phyloP scores from a whole-genome alignment of 2,888 invertebrate genomes.

The Aporophyla nigra region DNA sequence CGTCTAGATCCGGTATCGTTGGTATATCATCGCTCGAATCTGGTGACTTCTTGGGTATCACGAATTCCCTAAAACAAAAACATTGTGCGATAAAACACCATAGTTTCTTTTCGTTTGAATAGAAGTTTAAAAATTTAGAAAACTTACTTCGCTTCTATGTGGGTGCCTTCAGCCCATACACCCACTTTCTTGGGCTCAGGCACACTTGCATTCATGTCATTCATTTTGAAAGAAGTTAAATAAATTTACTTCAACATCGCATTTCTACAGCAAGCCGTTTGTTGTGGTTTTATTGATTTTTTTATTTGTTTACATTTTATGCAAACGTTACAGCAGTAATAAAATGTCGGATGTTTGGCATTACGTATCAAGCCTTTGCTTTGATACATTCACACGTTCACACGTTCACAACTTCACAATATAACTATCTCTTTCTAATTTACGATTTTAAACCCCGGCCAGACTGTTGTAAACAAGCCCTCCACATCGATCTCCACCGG shows the following conservation, averaged over 20 bases:
- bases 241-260: conserved; percentile 65
- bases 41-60: conserved; percentile 85
- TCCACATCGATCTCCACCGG: no score
- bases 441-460: no score
- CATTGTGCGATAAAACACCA: neutral
- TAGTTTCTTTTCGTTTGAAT: neutral
- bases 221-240: conserved; percentile 70
- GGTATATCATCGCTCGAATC: conserved; percentile 88
- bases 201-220: conserved; percentile 77
- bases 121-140: neutral
- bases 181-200: conserved; percentile 87
- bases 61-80: conserved; percentile 79
- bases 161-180: conserved; percentile 88
- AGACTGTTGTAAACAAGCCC: no score
- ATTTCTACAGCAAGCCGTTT: neutral
- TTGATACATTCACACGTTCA: neutral
- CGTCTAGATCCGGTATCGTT: conserved; percentile 88
- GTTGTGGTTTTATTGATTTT: conserved; percentile 14
- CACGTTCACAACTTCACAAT: no score
- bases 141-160: conserved; percentile 84
- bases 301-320: conserved; percentile 10
- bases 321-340: neutral
- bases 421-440: neutral
- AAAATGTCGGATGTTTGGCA: neutral
- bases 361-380: neutral